Base-by-base conservation (phyloP, 2,888 invertebrate genomes). In the Synergus umbraculus region DNA sequence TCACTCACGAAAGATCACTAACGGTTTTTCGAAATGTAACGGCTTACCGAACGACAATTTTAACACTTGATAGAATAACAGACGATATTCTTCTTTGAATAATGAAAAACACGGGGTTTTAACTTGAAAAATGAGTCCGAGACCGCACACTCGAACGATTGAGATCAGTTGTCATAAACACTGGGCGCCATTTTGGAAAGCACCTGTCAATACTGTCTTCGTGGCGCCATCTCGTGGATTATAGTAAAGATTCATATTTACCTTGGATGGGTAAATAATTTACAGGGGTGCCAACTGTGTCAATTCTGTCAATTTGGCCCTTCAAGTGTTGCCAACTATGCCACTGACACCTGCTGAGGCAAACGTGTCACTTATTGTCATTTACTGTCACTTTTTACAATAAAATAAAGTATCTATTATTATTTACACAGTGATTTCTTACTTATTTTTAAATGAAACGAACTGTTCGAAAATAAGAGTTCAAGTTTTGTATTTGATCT, bases 111-210 rank as follows among this genome's bases (percentile, higher is more conserved):
- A 49, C n/a, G n/a, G 15, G 41, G 7, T 76, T 76, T 60, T 43
- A 9, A 63, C 49, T 43, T 43, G 43, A 82, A 86, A 81, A 82
- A 80, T 64, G 77, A 73, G 76, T 77, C 79, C 81, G 79, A 81
- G 80, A 84, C 78, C 83, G 82, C 79, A 79, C 79, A 83, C 85
- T 85, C 85, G 84, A 88, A 86, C 87, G 84, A 73, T 76, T 80
- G 79, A 83, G 86, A 91, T 90, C 91, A 90, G 90, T 91, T 91
- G 90, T 91, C 90, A 90, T 91, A 91, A 91, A 91, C 91, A 91
- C 89, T 91, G 85, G 88, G 83, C 90, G 91, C 91, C 91, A 91
- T 91, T 87, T 88, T 86, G 83, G 78, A 81, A 80, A 83, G 86
- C 89, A 90, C 88, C 89, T 91, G 90, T 91, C 91, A 90, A 90